A percentile compares a stretch with the other conserved stretches of the same genome.
phyloP scores from a whole-genome alignment of 2,888 invertebrate genomes.

The Hymenopus coronatus region DNA sequence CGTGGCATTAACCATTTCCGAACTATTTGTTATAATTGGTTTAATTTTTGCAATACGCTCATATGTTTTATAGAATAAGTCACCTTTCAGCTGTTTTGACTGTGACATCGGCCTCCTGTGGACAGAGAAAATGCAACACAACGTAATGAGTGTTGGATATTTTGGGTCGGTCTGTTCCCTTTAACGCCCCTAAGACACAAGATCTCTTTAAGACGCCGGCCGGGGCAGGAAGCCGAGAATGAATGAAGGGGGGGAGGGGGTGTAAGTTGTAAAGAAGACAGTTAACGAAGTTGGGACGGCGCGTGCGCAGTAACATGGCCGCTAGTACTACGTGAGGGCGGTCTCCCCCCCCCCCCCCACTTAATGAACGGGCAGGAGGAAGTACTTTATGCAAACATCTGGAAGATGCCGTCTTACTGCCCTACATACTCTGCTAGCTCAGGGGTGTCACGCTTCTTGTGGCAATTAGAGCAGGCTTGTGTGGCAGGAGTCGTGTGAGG shows the following conservation, averaged over 20 bases:
- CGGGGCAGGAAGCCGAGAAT: background rate
- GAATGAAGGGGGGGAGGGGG: background rate
- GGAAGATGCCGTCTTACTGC: constrained; percentile 2
- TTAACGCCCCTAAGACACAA: background rate
- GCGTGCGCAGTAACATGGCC: background rate
- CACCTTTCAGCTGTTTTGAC: too few species aligned
- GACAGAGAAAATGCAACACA: too few species aligned
- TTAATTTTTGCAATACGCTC: too few species aligned
- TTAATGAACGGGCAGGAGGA: background rate
- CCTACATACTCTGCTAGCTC: background rate
- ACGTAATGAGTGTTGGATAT: too few species aligned
- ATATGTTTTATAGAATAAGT: too few species aligned
- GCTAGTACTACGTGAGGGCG: background rate
- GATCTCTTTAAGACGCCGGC: background rate
- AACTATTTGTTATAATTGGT: too few species aligned
- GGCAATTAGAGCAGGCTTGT: too few species aligned
- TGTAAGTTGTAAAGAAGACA: background rate
- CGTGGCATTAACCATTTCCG: too few species aligned
- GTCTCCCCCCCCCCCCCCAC: too few species aligned
- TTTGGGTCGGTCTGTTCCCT: background rate
- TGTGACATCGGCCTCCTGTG: too few species aligned
- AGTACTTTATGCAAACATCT: constrained; percentile 12
- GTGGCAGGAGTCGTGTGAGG: too few species aligned
- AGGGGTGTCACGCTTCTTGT: background rate
- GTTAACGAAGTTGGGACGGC: background rate